Evolutionary conservation across 1,140 invertebrate species (phyloP).

Genomic region (Drosophila neocordata): DNA sequence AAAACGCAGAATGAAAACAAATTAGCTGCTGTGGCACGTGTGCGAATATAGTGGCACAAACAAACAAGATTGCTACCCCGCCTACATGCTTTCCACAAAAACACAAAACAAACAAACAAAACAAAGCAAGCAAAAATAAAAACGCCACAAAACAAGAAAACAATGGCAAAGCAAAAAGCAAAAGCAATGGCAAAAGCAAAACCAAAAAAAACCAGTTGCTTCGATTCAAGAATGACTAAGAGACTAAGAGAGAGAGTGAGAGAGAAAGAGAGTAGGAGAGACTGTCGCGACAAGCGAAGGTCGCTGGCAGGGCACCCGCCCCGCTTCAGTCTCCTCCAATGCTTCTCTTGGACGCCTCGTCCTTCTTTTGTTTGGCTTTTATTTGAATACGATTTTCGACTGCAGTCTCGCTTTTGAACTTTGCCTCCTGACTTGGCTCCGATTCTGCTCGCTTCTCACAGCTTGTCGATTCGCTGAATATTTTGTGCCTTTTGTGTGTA

Average conservation of each 20-base stretch:
- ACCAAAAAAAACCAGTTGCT: constrained; percentile 74
- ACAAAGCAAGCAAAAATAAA: not conserved
- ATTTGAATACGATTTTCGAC: constrained; percentile 62
- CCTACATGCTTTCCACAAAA: constrained; percentile 27
- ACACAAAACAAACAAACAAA: constrained; percentile 20
- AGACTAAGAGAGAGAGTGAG: not conserved
- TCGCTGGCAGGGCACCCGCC: constrained; percentile 29
- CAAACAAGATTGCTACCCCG: constrained; percentile 45
- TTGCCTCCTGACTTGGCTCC: constrained; percentile 55
- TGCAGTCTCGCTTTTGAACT: constrained; percentile 68
- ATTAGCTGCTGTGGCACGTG: constrained; percentile 38
- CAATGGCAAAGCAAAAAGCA: constrained; percentile 17
- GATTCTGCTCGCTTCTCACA: constrained; percentile 34
- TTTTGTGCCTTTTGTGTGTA: constrained; percentile 17
- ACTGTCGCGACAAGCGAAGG: constrained; percentile 53
- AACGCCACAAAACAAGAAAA: constrained; percentile 24
- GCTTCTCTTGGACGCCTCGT: no score
- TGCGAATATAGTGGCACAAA: constrained; percentile 36
- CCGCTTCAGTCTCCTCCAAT: not conserved
- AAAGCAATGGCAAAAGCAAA: constrained; percentile 22
- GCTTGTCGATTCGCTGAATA: constrained; percentile 53
- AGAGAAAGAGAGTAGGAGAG: constrained; percentile 4
- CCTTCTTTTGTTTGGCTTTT: constrained; percentile 34
- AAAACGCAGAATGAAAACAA: constrained; percentile 55
- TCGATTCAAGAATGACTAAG: constrained; percentile 27